Evolutionary conservation across 2,797 vertebrate genomes (phyloP).

Genomic region (Siniperca scherzeri): DNA sequence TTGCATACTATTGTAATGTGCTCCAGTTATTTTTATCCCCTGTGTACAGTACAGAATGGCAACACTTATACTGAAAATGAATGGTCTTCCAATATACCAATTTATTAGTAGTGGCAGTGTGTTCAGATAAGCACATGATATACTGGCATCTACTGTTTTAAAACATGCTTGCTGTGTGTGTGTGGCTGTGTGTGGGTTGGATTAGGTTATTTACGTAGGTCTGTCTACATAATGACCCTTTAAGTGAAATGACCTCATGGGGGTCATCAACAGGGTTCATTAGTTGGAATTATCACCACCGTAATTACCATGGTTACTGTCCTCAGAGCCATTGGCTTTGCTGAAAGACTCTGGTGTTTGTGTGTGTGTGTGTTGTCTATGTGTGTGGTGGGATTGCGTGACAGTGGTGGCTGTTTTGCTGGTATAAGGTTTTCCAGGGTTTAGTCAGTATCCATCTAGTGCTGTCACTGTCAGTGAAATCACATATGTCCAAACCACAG

Average conservation of each 20-base stretch:
- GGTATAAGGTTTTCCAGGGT: slow-evolving; percentile 29
- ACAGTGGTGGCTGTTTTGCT: slow-evolving; percentile 47
- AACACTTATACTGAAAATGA: neutral
- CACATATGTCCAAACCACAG: slow-evolving; percentile 46
- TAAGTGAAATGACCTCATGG: slow-evolving; percentile 56
- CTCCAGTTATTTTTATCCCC: neutral
- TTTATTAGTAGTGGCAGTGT: neutral
- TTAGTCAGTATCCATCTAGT: slow-evolving; percentile 28
- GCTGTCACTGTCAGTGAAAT: slow-evolving; percentile 54
- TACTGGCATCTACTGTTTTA: neutral
- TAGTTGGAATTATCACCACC: slow-evolving; percentile 25
- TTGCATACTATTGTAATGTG: neutral
- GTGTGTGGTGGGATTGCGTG: slow-evolving; percentile 39
- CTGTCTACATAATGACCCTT: slow-evolving; percentile 55
- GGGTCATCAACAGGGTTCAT: slow-evolving; percentile 51
- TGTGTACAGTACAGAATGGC: neutral
- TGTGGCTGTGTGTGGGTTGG: neutral
- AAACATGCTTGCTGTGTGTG: neutral
- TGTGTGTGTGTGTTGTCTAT: slow-evolving; percentile 12
- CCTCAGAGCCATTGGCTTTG: slow-evolving; percentile 15
- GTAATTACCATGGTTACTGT: slow-evolving; percentile 45
- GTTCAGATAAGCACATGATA: neutral
- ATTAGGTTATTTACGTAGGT: slow-evolving; percentile 23
- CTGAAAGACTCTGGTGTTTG: slow-evolving; percentile 5
- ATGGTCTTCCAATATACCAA: neutral